These are phyloP conservation scores for Oncorhynchus mykiss DNA, from an alignment of 2,113 vertebrate species.

Conservation along the genomic window DNA sequence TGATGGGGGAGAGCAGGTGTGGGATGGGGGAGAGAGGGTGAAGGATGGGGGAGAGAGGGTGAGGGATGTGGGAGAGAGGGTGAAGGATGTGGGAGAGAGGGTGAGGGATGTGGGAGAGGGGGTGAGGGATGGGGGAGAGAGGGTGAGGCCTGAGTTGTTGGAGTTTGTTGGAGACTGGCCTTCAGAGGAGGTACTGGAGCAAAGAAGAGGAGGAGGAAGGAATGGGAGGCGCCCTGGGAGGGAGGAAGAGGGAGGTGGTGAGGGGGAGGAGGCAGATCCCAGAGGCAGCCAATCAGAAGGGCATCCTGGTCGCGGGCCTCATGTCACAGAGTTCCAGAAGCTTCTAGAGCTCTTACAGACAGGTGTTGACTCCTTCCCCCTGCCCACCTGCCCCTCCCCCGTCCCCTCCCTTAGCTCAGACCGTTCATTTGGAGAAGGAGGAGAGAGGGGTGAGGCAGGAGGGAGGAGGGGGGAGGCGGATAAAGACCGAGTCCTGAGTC, in stretches of 20 bases:
- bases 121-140: conserved; percentile 20
- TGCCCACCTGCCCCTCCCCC: conserved; percentile 22
- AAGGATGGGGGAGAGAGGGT: conserved; percentile 18
- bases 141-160: conserved; percentile 52
- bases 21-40: neutral
- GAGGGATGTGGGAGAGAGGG: no score
- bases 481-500: conserved; percentile 7
- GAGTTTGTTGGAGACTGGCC: conserved; percentile 93
- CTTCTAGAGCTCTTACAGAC: conserved; percentile 68
- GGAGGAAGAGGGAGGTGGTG: conserved; percentile 6
- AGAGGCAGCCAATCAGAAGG: conserved; percentile 11
- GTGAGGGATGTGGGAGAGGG: conserved; percentile 24
- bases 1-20: conserved; percentile 24
- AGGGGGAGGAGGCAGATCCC: conserved; percentile 7
- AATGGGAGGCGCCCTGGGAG: conserved; percentile 35
- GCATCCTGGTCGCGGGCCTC: conserved; percentile 2
- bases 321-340: conserved; percentile 66
- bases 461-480: conserved; percentile 21
- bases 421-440: conserved; percentile 4
- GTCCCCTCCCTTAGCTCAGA: conserved; percentile 13
- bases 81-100: neutral
- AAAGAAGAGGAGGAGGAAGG: conserved; percentile 70
- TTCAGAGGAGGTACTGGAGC: conserved; percentile 76
- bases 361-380: conserved; percentile 12
- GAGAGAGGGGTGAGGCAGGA: conserved; percentile 14